Percentiles rank a stretch among this genome's conserved stretches.
phyloP scores from a whole-genome alignment of 2,888 invertebrate species.

The Ophion slaviceki region DNA sequence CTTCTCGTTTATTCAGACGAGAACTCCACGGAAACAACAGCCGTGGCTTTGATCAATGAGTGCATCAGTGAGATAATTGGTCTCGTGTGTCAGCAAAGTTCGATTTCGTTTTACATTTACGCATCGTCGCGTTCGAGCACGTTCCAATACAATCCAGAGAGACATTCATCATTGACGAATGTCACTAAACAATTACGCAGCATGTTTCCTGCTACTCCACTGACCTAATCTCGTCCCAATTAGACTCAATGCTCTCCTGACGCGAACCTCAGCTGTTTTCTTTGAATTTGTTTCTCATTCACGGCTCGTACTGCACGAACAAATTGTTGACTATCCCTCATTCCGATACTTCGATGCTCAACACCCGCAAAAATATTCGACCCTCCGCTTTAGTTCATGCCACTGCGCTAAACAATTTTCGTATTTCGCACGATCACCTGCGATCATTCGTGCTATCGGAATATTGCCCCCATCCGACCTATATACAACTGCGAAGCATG shows the following conservation, averaged over 20 bases:
- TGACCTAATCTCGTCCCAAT: neutral
- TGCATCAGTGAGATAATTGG: neutral
- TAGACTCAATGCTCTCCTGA: neutral
- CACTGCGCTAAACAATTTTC: neutral
- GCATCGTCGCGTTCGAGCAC: neutral
- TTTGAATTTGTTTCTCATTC: neutral
- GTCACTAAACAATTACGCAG: neutral
- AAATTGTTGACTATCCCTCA: neutral
- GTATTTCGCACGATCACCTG: neutral
- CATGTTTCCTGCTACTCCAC: no score
- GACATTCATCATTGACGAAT: neutral
- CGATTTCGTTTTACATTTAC: neutral
- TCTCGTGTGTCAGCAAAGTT: neutral
- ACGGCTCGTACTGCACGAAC: neutral
- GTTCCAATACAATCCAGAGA: neutral
- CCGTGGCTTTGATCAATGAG: neutral
- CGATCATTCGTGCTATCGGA: neutral
- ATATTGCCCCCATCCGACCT: slow-evolving; percentile 17
- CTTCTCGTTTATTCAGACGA: neutral
- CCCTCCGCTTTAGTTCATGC: neutral
- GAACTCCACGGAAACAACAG: neutral
- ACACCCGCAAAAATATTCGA: neutral
- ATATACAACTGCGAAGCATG: slow-evolving; percentile 7
- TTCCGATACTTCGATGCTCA: neutral
- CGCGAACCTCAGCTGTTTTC: neutral